phyloP scores from a whole-genome alignment of 1,140 invertebrate genomes.

The Brachionus plicatilis region DNA sequence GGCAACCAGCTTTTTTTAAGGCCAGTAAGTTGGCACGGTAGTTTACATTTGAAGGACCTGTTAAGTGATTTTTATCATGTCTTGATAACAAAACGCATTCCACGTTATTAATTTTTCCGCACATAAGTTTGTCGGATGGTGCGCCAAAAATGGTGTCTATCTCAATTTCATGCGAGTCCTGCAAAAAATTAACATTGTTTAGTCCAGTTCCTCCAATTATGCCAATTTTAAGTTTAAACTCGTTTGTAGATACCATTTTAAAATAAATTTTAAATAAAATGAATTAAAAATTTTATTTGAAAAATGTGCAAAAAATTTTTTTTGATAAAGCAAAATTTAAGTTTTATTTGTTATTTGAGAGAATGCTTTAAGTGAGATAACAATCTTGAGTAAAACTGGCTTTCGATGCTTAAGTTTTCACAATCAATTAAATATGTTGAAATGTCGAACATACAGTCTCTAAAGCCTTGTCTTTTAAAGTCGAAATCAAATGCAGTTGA shows the following conservation, averaged over 20 bases:
- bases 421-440: background rate
- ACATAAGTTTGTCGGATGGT: conserved; percentile 73
- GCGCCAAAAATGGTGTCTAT: conserved; percentile 75
- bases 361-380: conserved; percentile 14
- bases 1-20: conserved; percentile 76
- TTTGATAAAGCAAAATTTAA: background rate
- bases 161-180: conserved; percentile 62
- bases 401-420: conserved; percentile 9
- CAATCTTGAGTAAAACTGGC: background rate
- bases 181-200: conserved; percentile 74
- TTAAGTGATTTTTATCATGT: conserved; percentile 77
- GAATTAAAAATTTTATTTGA: background rate
- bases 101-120: conserved; percentile 66
- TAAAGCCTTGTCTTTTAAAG: conserved; percentile 4
- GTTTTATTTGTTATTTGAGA: background rate
- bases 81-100: conserved; percentile 69
- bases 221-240: conserved; percentile 60
- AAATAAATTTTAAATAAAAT: background rate
- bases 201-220: conserved; percentile 91
- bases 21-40: conserved; percentile 96
- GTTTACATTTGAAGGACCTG: conserved; percentile 77
- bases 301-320: background rate
- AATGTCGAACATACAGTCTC: background rate
- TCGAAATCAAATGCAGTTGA: background rate
- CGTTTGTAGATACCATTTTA: background rate